These are phyloP conservation scores for Phylloscopus trochiloides DNA, from an alignment of 2,113 vertebrate species.

Conservation along the genomic window DNA sequence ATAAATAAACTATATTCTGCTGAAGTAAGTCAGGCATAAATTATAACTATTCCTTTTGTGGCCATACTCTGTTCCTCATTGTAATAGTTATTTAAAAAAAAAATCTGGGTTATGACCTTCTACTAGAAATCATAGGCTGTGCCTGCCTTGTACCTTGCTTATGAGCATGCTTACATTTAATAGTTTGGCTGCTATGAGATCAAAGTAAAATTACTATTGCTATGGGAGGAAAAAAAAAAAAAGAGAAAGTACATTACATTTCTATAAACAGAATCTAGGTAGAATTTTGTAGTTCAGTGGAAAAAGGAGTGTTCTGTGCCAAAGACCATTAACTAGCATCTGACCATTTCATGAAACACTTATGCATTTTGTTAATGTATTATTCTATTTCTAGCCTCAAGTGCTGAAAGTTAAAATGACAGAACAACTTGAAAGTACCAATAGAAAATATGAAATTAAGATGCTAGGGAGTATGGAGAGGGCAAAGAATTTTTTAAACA, in stretches of 20 bases:
- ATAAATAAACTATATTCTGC: slow-evolving; percentile 87
- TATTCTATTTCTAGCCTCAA: slow-evolving; percentile 50
- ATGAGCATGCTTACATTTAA: slow-evolving; percentile 71
- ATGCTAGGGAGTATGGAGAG: neutral
- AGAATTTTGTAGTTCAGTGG: slow-evolving; percentile 42
- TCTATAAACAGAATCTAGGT: slow-evolving; percentile 69
- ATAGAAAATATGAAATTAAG: slow-evolving; percentile 53
- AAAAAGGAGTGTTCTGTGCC: slow-evolving; percentile 6
- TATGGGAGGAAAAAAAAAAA: slow-evolving; percentile 23
- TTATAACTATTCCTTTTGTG: slow-evolving; percentile 81
- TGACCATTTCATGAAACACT: slow-evolving; percentile 40
- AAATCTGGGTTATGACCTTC: slow-evolving; percentile 80
- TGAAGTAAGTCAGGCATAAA: slow-evolving; percentile 83
- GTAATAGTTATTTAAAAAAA: slow-evolving; percentile 78
- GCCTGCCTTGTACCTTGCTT: slow-evolving; percentile 72
- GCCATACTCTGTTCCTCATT: slow-evolving; percentile 74
- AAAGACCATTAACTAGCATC: slow-evolving; percentile 27
- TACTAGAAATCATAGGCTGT: slow-evolving; percentile 72
- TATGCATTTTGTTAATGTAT: slow-evolving; percentile 38
- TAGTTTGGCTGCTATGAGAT: slow-evolving; percentile 69
- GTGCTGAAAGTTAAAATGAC: slow-evolving; percentile 56
- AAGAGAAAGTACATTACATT: slow-evolving; percentile 36
- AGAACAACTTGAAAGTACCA: slow-evolving; percentile 45
- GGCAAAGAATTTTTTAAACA: slow-evolving; percentile 50
- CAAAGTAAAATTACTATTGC: slow-evolving; percentile 75